Evolutionary conservation across 2,797 vertebrate species (phyloP), one percentile per base, ranked within the genome.

Genomic region (Cyclopterus lumpus): DNA sequence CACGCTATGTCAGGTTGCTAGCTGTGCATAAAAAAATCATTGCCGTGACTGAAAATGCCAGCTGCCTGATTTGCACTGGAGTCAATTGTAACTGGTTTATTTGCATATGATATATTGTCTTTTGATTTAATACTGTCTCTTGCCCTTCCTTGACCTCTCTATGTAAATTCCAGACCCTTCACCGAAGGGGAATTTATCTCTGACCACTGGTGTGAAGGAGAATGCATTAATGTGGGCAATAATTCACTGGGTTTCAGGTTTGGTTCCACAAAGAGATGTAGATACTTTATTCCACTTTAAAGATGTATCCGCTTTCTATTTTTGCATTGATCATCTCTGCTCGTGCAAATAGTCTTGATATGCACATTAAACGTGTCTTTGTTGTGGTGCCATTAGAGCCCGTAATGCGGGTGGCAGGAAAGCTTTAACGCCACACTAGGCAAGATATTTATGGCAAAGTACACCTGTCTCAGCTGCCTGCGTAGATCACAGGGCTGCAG

Each of bases 21-120:
- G 69, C 73, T 80, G 76, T 81, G 81, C 83, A 85, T 89, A 67
- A 88, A 79, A 84, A 84, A 84, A 86, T 74, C 62, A 73, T 64
- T 80, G 63, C 76, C 64, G 20, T 40, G 44, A 55, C 64, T 73
- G 48, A 74, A 63, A 42, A 80, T 83, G 61, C 68, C 77, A 82
- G 61, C 63, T 68, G 28, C 54, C 67, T 74, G 68, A 72, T 84
- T 83, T 85, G 55, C 63, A 73, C 73, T 62, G 72, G 51, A 64
- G 65, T 81, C 74, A 73, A 63, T 74, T 80, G 62, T 81, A 75
- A 67, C 40, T 44, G 26, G 49, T 75, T 74, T 79, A 67, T 83
- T 51, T 68, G 60, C 68, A 73, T 48, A 67, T 34, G 57, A 75
- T 71, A 54, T 32, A 65, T 69, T 54, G 18, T 75, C 14, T 73